Conservation (phyloP, 2,113 vertebrate genomes). For the Notarius quadriscutis region DNA sequence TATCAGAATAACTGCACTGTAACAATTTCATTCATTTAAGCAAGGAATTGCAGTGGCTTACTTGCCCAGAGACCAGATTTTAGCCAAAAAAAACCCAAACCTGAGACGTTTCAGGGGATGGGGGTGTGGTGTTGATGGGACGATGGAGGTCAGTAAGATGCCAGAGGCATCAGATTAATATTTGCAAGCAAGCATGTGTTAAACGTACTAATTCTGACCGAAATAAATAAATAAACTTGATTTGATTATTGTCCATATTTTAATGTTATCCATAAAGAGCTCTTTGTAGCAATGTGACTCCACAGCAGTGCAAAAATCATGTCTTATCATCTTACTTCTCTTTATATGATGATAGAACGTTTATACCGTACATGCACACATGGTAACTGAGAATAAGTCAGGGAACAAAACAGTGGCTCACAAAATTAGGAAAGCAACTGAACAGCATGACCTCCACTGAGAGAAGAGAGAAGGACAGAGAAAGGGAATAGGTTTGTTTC, state of each 20-base stretch:
- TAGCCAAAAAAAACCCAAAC: not conserved
- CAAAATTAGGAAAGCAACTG: slow-evolving; percentile 40
- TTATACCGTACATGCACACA: slow-evolving; percentile 3
- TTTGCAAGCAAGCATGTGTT: not conserved
- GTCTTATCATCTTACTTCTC: not conserved
- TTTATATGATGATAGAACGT: not conserved
- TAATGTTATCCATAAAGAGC: not conserved
- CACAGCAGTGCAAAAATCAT: not conserved
- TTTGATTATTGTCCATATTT: not conserved
- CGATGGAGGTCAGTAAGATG: not conserved
- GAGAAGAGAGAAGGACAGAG: slow-evolving; percentile 31
- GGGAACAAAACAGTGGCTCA: slow-evolving; percentile 49
- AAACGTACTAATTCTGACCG: not conserved
- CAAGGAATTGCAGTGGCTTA: not conserved
- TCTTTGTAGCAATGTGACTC: not conserved
- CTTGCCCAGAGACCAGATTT: not conserved
- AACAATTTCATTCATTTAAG: not conserved
- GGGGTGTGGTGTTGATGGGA: no score
- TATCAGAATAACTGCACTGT: not conserved
- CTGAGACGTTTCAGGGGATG: no score
- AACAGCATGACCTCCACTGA: slow-evolving; percentile 9
- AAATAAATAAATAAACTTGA: not conserved
- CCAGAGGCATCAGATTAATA: not conserved
- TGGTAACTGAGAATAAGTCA: not conserved
- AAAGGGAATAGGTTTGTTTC: slow-evolving; percentile 19